These are phyloP conservation scores for Halichoerus grypus DNA, from an alignment of 2,113 vertebrate species.

Conservation along the genomic window DNA sequence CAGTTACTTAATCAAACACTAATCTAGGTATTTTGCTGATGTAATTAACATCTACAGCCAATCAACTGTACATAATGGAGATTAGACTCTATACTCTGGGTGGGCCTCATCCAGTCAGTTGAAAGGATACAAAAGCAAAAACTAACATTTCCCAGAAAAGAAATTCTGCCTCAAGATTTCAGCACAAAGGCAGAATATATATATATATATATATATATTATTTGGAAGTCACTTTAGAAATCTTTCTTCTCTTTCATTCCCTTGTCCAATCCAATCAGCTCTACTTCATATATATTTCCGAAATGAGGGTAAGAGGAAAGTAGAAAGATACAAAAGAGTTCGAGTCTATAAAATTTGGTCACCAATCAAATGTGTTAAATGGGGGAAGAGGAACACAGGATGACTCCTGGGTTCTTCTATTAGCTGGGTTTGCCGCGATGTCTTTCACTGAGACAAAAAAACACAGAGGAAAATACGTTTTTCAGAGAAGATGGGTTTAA, in stretches of 20 bases:
- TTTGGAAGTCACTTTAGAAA: background rate
- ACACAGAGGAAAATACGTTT: background rate
- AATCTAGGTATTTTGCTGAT: background rate
- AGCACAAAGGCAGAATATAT: background rate
- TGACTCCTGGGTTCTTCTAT: background rate
- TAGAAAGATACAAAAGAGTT: background rate
- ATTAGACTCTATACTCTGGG: background rate
- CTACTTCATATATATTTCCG: constrained; percentile 33
- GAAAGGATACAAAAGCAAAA: background rate
- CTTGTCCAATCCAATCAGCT: background rate
- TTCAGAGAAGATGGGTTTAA: background rate
- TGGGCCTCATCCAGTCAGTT: background rate
- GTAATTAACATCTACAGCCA: background rate
- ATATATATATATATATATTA: background rate
- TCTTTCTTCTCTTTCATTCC: background rate
- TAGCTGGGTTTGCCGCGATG: background rate
- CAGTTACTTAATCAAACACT: background rate
- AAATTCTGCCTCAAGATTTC: background rate
- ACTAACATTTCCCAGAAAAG: background rate
- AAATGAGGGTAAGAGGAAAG: background rate
- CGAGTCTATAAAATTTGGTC: background rate
- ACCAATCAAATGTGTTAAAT: background rate
- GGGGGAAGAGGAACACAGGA: background rate
- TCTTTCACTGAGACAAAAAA: background rate
- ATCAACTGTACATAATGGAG: background rate